phyloP scores from a whole-genome alignment of 2,113 vertebrate genomes.

The Microcebus murinus region DNA sequence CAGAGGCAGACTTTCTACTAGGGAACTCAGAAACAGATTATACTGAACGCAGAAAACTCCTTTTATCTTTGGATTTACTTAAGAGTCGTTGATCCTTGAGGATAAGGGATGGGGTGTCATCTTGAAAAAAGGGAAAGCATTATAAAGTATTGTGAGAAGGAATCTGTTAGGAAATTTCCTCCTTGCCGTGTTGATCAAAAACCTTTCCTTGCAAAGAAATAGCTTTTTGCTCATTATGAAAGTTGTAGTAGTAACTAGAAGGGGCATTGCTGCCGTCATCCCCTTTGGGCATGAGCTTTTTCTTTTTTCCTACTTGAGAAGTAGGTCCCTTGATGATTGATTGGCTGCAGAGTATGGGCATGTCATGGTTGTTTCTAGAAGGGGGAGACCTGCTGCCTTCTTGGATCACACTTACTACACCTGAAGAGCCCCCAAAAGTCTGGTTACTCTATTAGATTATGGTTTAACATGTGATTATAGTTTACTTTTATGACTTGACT shows the following conservation, averaged over 20 bases:
- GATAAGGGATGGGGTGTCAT: not conserved
- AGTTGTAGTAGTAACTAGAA: not conserved
- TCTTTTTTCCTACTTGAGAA: not conserved
- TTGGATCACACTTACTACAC: not conserved
- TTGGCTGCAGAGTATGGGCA: not conserved
- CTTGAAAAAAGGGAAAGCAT: not conserved
- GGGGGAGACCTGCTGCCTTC: not conserved
- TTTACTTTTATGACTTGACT: conserved; percentile 24
- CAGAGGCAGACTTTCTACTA: not conserved
- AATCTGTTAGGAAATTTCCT: not conserved
- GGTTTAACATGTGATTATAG: not conserved
- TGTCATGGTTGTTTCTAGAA: conserved; percentile 16
- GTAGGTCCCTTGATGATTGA: not conserved
- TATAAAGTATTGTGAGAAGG: not conserved
- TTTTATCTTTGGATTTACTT: conserved; percentile 1
- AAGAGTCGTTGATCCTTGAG: not conserved
- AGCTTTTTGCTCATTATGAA: not conserved
- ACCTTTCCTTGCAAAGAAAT: conserved; percentile 4
- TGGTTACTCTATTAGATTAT: not conserved
- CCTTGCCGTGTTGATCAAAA: not conserved
- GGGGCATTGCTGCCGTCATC: not conserved
- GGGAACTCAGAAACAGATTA: not conserved
- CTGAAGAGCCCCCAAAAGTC: not conserved
- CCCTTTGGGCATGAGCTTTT: not conserved
- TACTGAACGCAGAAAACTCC: not conserved